Base-by-base conservation (phyloP, 1,140 invertebrate genomes). In the Linepithema humile region DNA sequence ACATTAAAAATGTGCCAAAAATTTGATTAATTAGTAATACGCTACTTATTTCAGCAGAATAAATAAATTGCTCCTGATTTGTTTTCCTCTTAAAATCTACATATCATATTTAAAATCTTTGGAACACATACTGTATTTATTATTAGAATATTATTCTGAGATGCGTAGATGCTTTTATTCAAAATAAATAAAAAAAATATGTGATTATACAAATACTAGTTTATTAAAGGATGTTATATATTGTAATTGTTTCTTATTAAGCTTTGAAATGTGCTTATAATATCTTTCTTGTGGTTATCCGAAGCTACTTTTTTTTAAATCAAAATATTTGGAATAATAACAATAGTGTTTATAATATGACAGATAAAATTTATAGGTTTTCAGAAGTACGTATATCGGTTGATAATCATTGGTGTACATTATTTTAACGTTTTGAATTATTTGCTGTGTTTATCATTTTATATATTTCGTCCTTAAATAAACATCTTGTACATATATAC, bases 381-480 rank as follows among this genome's bases (percentile, higher is more conserved):
- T n/a, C n/a, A n/a, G n/a, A n/a, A n/a, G n/a, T n/a, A n/a, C n/a
- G 9, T 9, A 2, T 20, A 26, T 32, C n/a, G 23, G 9, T n/a
- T 26, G 26, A 48, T 3, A 62, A 32, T 9, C 12, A 17, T 2
- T 1, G 1, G 35, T 35, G 10, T n/a, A n/a, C 10, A 69, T 0
- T 3, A 50, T 7, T 55, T 9, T 23, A 72, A 55, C 29, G 17
- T 5, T 15, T 73, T 55, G 26, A 57, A 40, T 38, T 73, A 73
- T 4, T 72, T 38, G 7, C 45, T 45, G 0, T 9, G 23, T n/a
- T 45, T 50, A 7, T 48, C 32, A 26, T 53, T 2, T 72, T 26
- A 53, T 3, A 17, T 26, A 69, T 23, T 48, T 12, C 62, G 53
- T 74, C 65, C 64, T 86, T 74, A 86, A 87, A 69, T 69, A 70